Evolutionary conservation across 2,888 invertebrate species (phyloP).

Genomic region (Eilema caniola): DNA sequence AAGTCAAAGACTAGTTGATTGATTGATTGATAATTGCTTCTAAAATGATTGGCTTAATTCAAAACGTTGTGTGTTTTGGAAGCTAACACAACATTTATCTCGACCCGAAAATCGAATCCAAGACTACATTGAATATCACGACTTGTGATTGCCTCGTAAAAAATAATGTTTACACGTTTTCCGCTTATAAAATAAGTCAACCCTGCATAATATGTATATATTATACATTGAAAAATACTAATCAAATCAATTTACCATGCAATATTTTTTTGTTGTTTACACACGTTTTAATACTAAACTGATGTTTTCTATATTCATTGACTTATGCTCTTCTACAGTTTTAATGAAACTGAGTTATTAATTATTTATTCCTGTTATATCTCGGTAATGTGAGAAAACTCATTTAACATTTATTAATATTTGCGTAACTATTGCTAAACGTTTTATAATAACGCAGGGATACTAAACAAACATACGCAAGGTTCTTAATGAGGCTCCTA

Average conservation of each 20-base stretch:
- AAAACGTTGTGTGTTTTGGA: too few species aligned
- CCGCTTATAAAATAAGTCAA: neutral
- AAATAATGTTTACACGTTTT: neutral
- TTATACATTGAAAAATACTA: conserved; percentile 34
- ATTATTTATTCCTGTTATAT: neutral
- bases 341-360: neutral
- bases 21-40: too few species aligned
- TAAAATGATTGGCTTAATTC: neutral
- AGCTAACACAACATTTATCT: neutral
- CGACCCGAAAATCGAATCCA: neutral
- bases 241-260: conserved; percentile 35
- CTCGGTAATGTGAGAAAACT: neutral
- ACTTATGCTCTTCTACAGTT: neutral
- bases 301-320: neutral
- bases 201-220: neutral
- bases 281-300: neutral
- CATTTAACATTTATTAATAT: neutral
- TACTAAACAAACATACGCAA: too few species aligned
- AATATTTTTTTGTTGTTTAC: conserved; percentile 34
- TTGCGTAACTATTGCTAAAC: neutral
- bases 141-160: too few species aligned
- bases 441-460: too few species aligned
- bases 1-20: too few species aligned
- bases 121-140: neutral
- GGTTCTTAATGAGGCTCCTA: too few species aligned